Conservation (phyloP, 2,797 vertebrate species). For the Spinus olivaceus region DNA sequence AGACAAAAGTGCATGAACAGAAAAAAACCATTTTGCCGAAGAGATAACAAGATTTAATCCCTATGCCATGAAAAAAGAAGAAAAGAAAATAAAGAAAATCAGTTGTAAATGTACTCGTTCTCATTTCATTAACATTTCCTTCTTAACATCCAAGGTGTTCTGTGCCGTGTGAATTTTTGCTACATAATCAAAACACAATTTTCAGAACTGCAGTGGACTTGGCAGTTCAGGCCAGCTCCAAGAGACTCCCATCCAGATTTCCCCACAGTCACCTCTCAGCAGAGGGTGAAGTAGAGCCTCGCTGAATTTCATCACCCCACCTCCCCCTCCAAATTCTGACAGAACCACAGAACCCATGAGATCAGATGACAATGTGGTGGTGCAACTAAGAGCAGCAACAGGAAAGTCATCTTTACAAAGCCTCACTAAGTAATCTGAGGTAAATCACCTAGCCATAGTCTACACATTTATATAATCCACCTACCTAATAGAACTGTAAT, state of each 20-base stretch:
- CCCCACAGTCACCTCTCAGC: background rate
- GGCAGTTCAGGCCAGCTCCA: background rate
- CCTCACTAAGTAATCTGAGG: background rate
- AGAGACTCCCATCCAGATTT: background rate
- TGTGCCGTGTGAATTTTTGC: background rate
- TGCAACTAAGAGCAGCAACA: background rate
- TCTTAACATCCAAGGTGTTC: background rate
- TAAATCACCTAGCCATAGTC: background rate
- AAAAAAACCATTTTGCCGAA: background rate
- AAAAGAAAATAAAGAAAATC: background rate
- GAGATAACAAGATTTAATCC: slow-evolving; percentile 7
- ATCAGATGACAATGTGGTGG: background rate
- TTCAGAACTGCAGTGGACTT: background rate
- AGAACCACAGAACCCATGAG: background rate
- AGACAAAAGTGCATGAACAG: slow-evolving; percentile 8
- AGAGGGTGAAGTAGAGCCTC: background rate
- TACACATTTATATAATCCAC: background rate
- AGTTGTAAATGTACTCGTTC: background rate
- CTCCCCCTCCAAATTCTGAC: background rate
- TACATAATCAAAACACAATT: background rate
- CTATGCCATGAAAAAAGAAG: background rate
- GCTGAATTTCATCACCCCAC: fast-evolving
- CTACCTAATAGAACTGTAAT: background rate
- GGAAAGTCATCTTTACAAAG: background rate
- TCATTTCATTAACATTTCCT: background rate